Base-by-base conservation (phyloP, 2,888 invertebrate genomes). In the Heterodera filipjevi region DNA sequence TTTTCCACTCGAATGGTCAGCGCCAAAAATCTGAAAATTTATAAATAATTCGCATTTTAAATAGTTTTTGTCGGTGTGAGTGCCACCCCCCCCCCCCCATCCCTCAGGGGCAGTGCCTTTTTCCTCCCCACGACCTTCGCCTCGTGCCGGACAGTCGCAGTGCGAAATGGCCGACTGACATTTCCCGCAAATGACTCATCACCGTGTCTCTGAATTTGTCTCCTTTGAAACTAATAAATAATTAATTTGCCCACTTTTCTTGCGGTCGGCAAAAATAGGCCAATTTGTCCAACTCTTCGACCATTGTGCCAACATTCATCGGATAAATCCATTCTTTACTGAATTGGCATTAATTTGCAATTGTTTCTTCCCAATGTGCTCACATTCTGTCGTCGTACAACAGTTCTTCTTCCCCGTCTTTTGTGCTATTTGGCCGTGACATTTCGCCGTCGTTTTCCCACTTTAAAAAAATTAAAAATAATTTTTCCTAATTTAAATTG, bases 251-350 rank as follows among this genome's bases (percentile, higher is more conserved):
- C 59, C 14, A 78, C 78, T 78, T 78, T 66, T 81, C 79, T 44
- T 71, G 68, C 39, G 81, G 78, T 39, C 77, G n/a, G 59, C 81
- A 81, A 66, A 81, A 81, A 49, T 81, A 81, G 27, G 81, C 81
- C 32, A 81, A 75, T 19, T 71, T 22, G 16, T 81, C 66, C 39
- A 81, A 71, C 30, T 81, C 77, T 27, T 81, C 72, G 19, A 53
- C 22, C 77, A 81, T 71, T 27, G 27, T 1, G 32, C 74, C 76
- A 14, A 68, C 71, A 14, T 77, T 81, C 72, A 81, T 81, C 75
- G 81, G 81, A 49, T 81, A 81, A 19, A 81, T 77, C 78, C 78
- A 78, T 76, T 78, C 78, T 53, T 75, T 75, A 44, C 75, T 75
- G 0, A 32, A 75, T 66, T 30, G 22, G 22, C 35, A n/a, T 16